Conservation (phyloP, 2,888 invertebrate species). For the Muscina levida region DNA sequence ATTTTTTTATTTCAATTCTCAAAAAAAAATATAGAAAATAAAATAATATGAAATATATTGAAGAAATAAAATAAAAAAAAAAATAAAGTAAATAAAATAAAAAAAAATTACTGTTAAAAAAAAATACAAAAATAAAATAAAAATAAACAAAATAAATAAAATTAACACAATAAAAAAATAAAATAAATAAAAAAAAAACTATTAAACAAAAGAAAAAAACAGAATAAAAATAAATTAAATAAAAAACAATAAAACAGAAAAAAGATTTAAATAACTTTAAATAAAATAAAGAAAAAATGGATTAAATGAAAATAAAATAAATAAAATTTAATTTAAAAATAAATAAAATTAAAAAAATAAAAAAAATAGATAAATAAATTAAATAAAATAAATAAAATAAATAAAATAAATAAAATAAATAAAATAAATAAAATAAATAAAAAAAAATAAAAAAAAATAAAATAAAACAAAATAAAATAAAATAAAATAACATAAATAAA, state of each 20-base stretch:
- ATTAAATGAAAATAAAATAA: not conserved
- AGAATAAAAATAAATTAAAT: not conserved
- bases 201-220: not conserved
- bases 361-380: not conserved
- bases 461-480: constrained; percentile 1
- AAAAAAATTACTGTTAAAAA: not conserved
- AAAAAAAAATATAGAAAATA: not conserved
- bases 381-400: not conserved
- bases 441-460: constrained; percentile 6
- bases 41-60: not conserved
- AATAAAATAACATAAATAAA: too few species aligned
- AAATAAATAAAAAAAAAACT: not conserved
- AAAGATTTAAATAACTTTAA: not conserved
- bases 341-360: not conserved
- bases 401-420: not conserved
- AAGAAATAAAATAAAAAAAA: not conserved
- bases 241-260: constrained; percentile 27
- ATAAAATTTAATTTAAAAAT: not conserved
- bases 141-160: not conserved
- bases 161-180: not conserved
- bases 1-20: not conserved
- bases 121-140: not conserved
- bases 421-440: not conserved
- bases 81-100: not conserved
- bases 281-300: not conserved